Conservation (phyloP, 2,888 invertebrate species). For the Resseliella maxima region DNA sequence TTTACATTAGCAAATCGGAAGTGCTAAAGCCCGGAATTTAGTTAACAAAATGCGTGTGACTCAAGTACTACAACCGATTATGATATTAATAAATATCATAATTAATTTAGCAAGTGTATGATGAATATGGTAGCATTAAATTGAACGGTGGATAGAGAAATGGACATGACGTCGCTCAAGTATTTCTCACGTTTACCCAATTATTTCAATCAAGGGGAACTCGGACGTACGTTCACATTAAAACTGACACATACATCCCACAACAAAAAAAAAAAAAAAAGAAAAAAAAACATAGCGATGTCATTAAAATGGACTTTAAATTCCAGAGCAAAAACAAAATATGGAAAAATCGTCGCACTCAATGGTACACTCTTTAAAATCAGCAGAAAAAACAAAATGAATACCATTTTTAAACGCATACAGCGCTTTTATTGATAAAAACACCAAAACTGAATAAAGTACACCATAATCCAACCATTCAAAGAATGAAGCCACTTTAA, state of each 20-base stretch:
- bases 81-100: constrained; percentile 48
- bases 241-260: background rate
- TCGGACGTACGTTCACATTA: background rate
- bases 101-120: constrained; percentile 25
- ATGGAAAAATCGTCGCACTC: background rate
- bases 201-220: background rate
- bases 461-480: background rate
- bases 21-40: background rate
- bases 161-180: constrained; percentile 16
- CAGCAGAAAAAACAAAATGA: too few relatives aligned
- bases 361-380: background rate
- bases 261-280: too few relatives aligned
- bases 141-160: background rate
- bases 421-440: background rate
- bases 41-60: background rate
- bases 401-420: too few relatives aligned
- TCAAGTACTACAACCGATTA: constrained; percentile 21
- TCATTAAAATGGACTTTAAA: background rate
- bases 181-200: background rate
- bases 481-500: background rate
- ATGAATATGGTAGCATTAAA: constrained; percentile 31
- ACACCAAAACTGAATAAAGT: background rate
- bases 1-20: background rate
- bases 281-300: background rate
- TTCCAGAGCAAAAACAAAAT: background rate